Base-by-base conservation (phyloP, 2,797 vertebrate species). In the Champsocephalus esox region DNA sequence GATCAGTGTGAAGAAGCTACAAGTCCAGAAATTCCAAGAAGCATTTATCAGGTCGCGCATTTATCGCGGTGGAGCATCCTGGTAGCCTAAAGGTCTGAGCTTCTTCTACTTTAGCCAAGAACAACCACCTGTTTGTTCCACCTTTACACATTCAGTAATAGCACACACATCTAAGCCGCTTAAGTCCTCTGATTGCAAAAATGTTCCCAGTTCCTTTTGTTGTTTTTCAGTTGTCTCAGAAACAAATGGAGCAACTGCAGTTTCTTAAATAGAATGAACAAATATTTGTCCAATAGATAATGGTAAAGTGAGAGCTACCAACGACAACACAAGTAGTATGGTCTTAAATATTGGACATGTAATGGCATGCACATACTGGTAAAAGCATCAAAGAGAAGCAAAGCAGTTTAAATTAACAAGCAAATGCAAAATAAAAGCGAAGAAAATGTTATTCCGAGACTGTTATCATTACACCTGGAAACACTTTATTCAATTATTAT, bases 31-130 rank as follows among this genome's bases (percentile, higher is more conserved):
- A 71, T 49, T 52, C 48, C 41, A 51, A 12, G 54, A 46, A 16
- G 14, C 19, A 32, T 59, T 16, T 41, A 71, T 70, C 50, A 62
- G 55, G 45, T 65, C 54, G 74, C 11, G 17, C 14, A 63, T 80
- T 32, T 58, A 38, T 75, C 63, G 28, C 32, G 12, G n/a, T n/a
- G 12, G 7, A 68, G 34, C 46, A 13, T 51, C 17, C 9, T 59
- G 14, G 49, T 49, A n/a, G 48, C 21, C 24, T 24, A 1, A 24
- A 3, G 12, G 45, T 12, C 13, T 12, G 11, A 55, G 11, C 46
- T n/a, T n/a, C 28, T 21, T 5, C 0, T 70, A n/a, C 48, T 1
- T 28, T 45, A 34, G 21, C 14, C 17, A 56, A 38, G 21, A 63
- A 9, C 12, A 61, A 34, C 17, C 46, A 54, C 44, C 13, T 48